These are phyloP conservation scores for Sakesphorus luctuosus DNA, from an alignment of 2,113 vertebrate species.

Conservation along the genomic window DNA sequence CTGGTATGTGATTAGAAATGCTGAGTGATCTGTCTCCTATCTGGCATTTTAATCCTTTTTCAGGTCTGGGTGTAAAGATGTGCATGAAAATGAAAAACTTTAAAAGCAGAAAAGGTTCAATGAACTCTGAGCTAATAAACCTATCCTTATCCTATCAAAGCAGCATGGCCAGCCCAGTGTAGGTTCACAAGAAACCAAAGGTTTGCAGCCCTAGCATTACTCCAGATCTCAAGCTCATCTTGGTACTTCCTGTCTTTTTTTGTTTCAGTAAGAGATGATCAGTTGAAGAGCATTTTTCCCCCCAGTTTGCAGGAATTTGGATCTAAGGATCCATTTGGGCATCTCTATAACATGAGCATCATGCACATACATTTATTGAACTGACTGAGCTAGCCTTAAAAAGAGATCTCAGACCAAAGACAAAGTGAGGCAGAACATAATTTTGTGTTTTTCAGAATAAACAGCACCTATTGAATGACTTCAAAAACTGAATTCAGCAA, in stretches of 20 bases:
- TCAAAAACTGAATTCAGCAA: background rate
- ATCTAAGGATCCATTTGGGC: background rate
- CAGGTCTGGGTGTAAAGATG: conserved; percentile 2
- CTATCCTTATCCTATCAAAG: background rate
- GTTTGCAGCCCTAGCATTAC: background rate
- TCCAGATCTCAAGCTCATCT: background rate
- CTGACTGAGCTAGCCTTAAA: background rate
- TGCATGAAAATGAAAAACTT: background rate
- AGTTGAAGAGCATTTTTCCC: background rate
- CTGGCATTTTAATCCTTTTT: conserved; percentile 48
- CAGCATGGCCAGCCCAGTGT: background rate
- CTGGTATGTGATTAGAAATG: conserved; percentile 42
- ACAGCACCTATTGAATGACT: background rate
- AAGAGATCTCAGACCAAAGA: background rate
- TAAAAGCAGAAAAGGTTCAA: conserved; percentile 1
- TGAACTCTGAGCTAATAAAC: background rate
- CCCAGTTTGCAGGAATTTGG: background rate
- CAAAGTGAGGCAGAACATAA: background rate
- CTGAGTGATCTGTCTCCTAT: conserved; percentile 35
- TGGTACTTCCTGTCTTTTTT: background rate
- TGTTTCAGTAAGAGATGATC: background rate
- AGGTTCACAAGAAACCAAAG: background rate
- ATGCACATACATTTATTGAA: background rate
- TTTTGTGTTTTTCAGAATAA: background rate
- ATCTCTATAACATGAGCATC: background rate